Evolutionary conservation across 1,140 invertebrate genomes (phyloP).

Genomic region (Drosophila pachea): DNA sequence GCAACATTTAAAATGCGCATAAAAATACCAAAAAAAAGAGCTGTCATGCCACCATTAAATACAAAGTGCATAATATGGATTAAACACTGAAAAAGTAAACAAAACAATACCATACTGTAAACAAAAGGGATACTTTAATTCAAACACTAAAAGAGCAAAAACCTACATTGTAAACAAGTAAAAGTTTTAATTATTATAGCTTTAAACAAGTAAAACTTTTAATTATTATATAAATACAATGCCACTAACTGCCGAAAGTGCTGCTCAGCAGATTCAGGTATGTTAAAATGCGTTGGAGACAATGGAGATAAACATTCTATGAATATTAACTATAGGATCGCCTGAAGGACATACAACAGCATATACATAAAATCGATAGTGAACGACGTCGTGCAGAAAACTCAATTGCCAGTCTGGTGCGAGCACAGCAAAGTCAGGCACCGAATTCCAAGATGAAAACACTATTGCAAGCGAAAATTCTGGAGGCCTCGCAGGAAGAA

Average conservation of each 20-base stretch:
- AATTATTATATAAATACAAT: constrained; percentile 75
- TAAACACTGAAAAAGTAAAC: constrained; percentile 14
- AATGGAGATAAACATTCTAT: neutral
- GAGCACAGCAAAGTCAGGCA: constrained; percentile 88
- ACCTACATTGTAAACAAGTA: too few species aligned
- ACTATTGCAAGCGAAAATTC: constrained; percentile 81
- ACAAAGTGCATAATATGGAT: constrained; percentile 5
- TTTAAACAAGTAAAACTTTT: too few species aligned
- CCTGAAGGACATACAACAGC: constrained; percentile 86
- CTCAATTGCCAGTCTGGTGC: constrained; percentile 87
- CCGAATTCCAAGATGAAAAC: constrained; percentile 88
- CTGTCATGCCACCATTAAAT: constrained; percentile 5
- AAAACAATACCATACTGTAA: too few species aligned
- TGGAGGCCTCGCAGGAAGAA: constrained; percentile 91
- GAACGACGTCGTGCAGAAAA: constrained; percentile 88
- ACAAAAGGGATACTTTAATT: too few species aligned
- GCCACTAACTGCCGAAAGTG: constrained; percentile 87
- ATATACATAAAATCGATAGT: constrained; percentile 89
- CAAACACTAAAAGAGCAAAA: neutral
- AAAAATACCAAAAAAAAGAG: neutral
- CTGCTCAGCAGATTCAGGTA: constrained; percentile 82
- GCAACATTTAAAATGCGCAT: neutral
- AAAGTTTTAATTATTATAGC: too few species aligned
- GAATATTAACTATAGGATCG: constrained; percentile 82
- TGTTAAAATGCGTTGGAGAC: neutral